phyloP scores from a whole-genome alignment of 2,888 invertebrate species.

The Drosophila siamana region DNA sequence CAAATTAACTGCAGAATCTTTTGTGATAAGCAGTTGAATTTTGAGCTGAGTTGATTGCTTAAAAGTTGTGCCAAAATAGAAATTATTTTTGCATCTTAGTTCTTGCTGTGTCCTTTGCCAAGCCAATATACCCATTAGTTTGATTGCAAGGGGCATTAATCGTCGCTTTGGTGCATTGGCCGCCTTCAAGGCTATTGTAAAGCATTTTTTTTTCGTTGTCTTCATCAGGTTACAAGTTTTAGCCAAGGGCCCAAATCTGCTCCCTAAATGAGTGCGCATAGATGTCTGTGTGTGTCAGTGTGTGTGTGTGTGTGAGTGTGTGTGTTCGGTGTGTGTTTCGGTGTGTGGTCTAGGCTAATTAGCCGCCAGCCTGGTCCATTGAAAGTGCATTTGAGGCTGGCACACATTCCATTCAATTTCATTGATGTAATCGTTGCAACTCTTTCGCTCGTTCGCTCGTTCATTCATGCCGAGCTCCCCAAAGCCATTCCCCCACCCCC shows the following conservation, averaged over 20 bases:
- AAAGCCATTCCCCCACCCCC: constrained; percentile 1
- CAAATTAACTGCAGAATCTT: no score
- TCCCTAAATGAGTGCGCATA: constrained; percentile 1
- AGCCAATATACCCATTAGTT: constrained; percentile 35
- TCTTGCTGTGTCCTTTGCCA: neutral
- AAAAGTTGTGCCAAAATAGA: neutral
- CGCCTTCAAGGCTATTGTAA: constrained; percentile 57
- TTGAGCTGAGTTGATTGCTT: neutral
- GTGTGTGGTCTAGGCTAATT: constrained; percentile 73
- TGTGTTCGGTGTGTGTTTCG: constrained; percentile 4
- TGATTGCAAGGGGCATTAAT: constrained; percentile 18
- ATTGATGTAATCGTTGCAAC: constrained; percentile 70
- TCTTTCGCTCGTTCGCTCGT: constrained; percentile 15
- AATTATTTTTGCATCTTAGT: neutral
- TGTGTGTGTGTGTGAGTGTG: constrained; percentile 9
- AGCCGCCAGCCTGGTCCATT: constrained; percentile 62
- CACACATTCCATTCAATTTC: constrained; percentile 80
- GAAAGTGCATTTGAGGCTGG: constrained; percentile 72
- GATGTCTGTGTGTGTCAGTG: neutral
- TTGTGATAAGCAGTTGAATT: neutral
- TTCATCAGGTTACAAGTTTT: constrained; percentile 58
- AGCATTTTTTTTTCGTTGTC: constrained; percentile 18
- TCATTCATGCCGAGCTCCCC: constrained; percentile 62
- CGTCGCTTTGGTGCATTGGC: constrained; percentile 52
- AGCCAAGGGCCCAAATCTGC: constrained; percentile 65